Base-by-base conservation (phyloP, 2,888 invertebrate species). In the Leptogaster cylindrica region DNA sequence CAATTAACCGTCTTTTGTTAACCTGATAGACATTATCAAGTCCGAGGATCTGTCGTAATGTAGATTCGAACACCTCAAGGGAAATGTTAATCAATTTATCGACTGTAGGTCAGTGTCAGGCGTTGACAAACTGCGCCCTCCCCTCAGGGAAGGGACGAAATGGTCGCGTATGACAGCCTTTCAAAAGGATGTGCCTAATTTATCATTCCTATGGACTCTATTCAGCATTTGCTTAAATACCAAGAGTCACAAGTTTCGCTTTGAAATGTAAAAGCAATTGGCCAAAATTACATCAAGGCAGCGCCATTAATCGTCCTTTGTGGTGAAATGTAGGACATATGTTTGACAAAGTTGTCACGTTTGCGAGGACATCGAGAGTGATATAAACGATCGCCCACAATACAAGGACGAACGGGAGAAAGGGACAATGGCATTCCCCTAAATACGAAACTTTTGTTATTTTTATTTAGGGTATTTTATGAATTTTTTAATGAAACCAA, bases 291-390 rank as follows among this genome's bases (percentile, higher is more conserved):
- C 44, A 44, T 61, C 61, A 61, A 61, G 61, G 44, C 61, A 61
- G 61, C 18, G 61, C 39, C 65, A 65, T 65, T 65, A 65, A 65
- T 65, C 65, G 65, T 65, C 25, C 36, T 65, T 61, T 39, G 39
- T 50, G 51, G 65, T 65, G 39, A 65, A 65, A 65, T 65, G 65
- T 65, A n/a, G 65, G 65, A 65, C 50, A 65, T 27, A 50, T 18
- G 39, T 48, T 65, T 50, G 36, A 65, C 50, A 65, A 51, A 65
- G 39, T 39, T 65, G 65, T 65, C 65, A 65, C 50, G 65, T 50
- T 36, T 39, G 16, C 28, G 51, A 39, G 50, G 44, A 27, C 44
- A 27, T 16, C 12, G 41, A 12, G 20, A n/a, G n/a, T n/a, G 31
- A 55, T 27, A 44, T 61, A 44, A 61, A 44, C 55, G 44, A 61